Percentiles rank a stretch among this genome's conserved stretches.
Evolutionary conservation across 1,140 invertebrate genomes (phyloP).

Genomic region (Drosophila trapezifrons): DNA sequence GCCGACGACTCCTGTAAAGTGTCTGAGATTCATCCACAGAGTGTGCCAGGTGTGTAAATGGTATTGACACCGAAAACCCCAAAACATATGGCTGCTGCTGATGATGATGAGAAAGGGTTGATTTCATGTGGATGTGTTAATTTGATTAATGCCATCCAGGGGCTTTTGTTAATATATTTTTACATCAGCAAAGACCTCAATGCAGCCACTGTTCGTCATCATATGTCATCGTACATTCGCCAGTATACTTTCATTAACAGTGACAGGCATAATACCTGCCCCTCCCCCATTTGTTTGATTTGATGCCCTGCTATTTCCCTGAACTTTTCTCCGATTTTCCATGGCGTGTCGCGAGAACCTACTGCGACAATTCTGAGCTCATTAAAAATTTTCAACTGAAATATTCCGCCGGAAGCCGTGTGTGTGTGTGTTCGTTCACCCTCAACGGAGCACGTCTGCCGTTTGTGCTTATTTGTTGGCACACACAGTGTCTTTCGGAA

Average conservation of each 20-base stretch:
- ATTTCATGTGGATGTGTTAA: slow-evolving; percentile 10
- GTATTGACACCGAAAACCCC: slow-evolving; percentile 50
- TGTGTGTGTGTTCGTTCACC: slow-evolving; percentile 28
- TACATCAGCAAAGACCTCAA: not conserved
- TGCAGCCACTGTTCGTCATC: not conserved
- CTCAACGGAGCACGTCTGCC: slow-evolving; percentile 34
- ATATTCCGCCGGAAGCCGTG: slow-evolving; percentile 74
- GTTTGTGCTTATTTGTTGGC: slow-evolving; percentile 42
- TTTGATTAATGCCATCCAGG: slow-evolving; percentile 24
- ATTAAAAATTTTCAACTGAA: slow-evolving; percentile 82
- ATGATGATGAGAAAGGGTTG: not conserved
- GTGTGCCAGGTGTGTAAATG: slow-evolving; percentile 46
- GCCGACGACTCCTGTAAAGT: slow-evolving; percentile 42
- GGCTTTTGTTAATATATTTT: not conserved
- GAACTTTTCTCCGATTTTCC: slow-evolving; percentile 10
- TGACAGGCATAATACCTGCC: slow-evolving; percentile 10
- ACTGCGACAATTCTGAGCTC: slow-evolving; percentile 66
- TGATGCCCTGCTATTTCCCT: slow-evolving; percentile 13
- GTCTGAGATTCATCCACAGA: slow-evolving; percentile 50
- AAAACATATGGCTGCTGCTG: slow-evolving; percentile 4
- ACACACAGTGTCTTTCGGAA: slow-evolving; percentile 38
- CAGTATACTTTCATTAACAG: slow-evolving; percentile 21
- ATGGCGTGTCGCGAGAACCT: slow-evolving; percentile 17
- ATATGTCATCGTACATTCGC: slow-evolving; percentile 24
- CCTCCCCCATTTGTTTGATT: slow-evolving; percentile 21